phyloP scores from a whole-genome alignment of 2,113 vertebrate genomes.

The Callospermophilus lateralis region DNA sequence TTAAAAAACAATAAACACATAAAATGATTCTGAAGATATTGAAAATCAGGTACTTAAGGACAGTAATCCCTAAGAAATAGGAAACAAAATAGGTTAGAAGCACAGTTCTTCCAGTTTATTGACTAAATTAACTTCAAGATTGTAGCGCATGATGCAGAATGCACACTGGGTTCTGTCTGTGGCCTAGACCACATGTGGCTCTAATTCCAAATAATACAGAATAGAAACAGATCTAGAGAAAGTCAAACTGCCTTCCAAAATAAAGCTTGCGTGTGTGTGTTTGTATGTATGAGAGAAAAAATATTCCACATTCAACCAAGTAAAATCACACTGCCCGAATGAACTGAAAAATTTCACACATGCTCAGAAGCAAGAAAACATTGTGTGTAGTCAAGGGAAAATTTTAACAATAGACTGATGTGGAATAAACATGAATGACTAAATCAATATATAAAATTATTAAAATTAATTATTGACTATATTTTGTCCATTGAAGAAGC shows the following conservation, averaged over 20 bases:
- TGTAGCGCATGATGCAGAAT: too few relatives aligned
- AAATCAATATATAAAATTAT: background rate
- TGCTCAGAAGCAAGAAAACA: background rate
- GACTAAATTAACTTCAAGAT: background rate
- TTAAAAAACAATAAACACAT: background rate
- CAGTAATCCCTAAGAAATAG: background rate
- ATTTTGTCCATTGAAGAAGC: background rate
- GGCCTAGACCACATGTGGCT: too few relatives aligned
- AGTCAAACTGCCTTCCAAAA: background rate
- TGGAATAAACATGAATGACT: background rate
- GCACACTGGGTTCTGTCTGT: background rate
- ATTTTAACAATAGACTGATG: background rate
- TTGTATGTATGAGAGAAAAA: background rate
- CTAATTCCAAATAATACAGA: background rate
- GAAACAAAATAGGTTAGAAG: background rate
- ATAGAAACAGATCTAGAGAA: background rate
- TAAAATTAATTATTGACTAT: background rate
- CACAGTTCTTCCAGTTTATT: background rate
- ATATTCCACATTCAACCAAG: background rate
- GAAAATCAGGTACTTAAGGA: background rate
- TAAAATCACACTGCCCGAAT: background rate
- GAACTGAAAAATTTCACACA: background rate
- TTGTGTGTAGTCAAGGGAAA: background rate
- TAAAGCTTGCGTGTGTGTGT: rapidly evolving
- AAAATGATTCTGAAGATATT: background rate